Evolutionary conservation across 1,140 invertebrate genomes (phyloP), one percentile per base, ranked within the genome.

Genomic region (Penaeus chinensis): DNA sequence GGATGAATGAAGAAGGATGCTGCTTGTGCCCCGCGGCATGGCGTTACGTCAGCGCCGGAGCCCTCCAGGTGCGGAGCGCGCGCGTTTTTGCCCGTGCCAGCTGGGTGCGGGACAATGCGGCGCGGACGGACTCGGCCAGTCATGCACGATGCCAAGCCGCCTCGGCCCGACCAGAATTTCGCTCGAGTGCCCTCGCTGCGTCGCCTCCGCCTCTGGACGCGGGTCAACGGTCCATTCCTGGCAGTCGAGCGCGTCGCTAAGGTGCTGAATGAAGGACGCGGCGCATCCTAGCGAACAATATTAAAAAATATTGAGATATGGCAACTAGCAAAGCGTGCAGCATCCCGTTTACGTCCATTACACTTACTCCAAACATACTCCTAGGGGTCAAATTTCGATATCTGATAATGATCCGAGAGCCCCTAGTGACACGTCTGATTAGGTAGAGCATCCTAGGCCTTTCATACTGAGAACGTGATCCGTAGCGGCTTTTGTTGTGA

Each of bases 51-150:
- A 74, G 62, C 61, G 42, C 77, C 79, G 76, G 54, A 42, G 60
- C 85, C 80, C 85, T 87, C 85, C 85, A 87, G 85, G 85, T 87
- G 85, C 85, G 85, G 76, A 82, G 85, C 79, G 85, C 85, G 66
- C 65, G 85, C 85, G 85, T 87, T 87, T 87, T 87, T 87, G 80
- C 85, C 80, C 85, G 85, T 87, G 85, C 85, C 85, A 87, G 85
- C 85, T 87, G 85, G 85, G 61, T 32, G 20, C 60, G 47, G 85
- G 79, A 87, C 85, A 87, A 87, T 87, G 85, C 69, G 42, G 27
- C 60, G 79, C 77, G 66, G 71, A 82, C 69, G 80, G 85, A 77
- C 79, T 82, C 42, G 82, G 10, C 85, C 71, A 87, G 79, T 87
- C 80, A 42, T 65, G 79, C 54, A 47, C n/a, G 22, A 47, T 27